Evolutionary conservation across 1,140 invertebrate genomes (phyloP), one percentile per base, ranked within the genome.

Genomic region (Tribolium madens): DNA sequence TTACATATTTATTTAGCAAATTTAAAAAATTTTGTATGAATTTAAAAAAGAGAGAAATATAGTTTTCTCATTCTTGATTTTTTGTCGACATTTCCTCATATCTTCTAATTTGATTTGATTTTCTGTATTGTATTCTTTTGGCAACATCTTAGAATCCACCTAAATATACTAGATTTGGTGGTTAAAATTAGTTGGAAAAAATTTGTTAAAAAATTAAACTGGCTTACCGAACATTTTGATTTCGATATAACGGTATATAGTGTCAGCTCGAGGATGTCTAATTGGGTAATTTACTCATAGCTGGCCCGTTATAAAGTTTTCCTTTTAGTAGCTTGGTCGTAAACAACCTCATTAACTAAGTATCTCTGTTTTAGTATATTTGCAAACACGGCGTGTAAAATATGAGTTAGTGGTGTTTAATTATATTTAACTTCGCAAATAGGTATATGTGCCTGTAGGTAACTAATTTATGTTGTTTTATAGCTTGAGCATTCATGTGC

Each of bases 331-430:
- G 52, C 52, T 4, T 26, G 15, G 52, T 57, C 52, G 52, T 57
- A 57, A 57, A 57, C 52, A 57, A 57, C 6, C 52, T 57, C 52
- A 57, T 57, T 57, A 57, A 57, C 52, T 26, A 57, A 57, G 52
- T 57, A 57, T 57, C 52, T 57, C 52, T 57, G 18, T 57, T 57
- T 57, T 57, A 57, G 52, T 57, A 57, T 14, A 57, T 57, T 57
- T 21, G 52, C 52, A 57, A 57, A 57, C 21, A 57, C 52, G 52
- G 18, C 52, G 7, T 57, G 52, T 57, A 57, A 57, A 57, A 57
- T 57, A 57, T 57, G 52, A 57, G 52, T 57, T 57, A 57, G 52
- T 57, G 52, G 52, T 57, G 52, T 57, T 57, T 57, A 57, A 57
- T 57, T 57, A 57, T 57, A 57, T 57, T 57, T 57, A 57, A 57